phyloP scores from a whole-genome alignment of 2,888 invertebrate genomes.

The Hypselothyrea guttata region DNA sequence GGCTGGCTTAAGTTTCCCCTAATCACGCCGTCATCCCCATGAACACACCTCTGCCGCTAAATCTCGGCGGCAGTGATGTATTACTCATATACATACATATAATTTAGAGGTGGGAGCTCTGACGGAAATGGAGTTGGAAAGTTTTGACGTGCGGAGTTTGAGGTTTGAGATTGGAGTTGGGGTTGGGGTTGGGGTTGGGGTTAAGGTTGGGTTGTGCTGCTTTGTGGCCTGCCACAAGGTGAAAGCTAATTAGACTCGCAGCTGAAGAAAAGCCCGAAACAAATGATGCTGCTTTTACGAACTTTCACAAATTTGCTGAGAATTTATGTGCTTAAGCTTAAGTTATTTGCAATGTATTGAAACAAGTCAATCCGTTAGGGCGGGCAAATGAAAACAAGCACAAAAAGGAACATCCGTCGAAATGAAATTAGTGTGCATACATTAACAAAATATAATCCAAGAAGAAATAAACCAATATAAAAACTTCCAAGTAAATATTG shows the following conservation, averaged over 20 bases:
- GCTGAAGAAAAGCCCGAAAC: slow-evolving; percentile 46
- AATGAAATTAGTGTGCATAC: too few relatives aligned
- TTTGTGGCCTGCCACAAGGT: slow-evolving; percentile 60
- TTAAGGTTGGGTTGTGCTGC: slow-evolving; percentile 20
- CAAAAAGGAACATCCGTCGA: too few relatives aligned
- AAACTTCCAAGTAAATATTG: too few relatives aligned
- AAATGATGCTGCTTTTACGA: slow-evolving; percentile 36
- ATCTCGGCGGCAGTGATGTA: slow-evolving; percentile 70
- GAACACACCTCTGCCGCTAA: slow-evolving; percentile 17
- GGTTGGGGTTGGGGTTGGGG: slow-evolving; percentile 9
- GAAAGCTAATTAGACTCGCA: slow-evolving; percentile 68
- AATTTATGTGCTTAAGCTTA: too few relatives aligned
- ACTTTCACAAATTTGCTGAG: too few relatives aligned
- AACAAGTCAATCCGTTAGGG: not conserved
- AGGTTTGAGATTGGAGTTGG: slow-evolving; percentile 3
- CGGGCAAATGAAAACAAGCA: not conserved
- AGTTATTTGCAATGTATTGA: slow-evolving; percentile 1
- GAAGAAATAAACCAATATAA: too few relatives aligned
- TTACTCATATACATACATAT: slow-evolving; percentile 28
- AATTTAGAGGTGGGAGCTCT: slow-evolving; percentile 1
- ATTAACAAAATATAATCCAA: too few relatives aligned
- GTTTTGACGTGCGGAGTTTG: slow-evolving; percentile 24
- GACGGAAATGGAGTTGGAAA: slow-evolving; percentile 48
- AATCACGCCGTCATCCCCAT: not conserved
- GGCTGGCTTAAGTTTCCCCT: slow-evolving; percentile 32